Conservation (phyloP, 2,113 vertebrate genomes). For the Gila orcuttii region DNA sequence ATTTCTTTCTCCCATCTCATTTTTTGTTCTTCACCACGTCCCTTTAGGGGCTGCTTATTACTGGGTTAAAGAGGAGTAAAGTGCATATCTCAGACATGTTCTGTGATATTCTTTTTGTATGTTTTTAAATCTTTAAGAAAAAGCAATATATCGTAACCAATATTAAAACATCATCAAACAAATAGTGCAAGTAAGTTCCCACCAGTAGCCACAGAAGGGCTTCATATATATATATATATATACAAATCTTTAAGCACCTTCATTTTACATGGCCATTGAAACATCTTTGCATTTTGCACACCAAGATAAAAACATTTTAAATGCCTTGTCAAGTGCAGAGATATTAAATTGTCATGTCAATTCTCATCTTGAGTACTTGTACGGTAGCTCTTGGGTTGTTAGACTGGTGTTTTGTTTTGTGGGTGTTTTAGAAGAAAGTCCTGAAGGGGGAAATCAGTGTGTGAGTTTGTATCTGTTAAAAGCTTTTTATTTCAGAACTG, state of each 20-base stretch:
- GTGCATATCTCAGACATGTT: constrained; percentile 53
- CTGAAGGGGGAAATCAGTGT: constrained; percentile 8
- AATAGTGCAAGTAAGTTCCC: constrained; percentile 62
- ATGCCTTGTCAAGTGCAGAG: constrained; percentile 1
- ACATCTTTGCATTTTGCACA: constrained; percentile 37
- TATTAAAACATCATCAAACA: constrained; percentile 46
- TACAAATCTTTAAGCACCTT: constrained; percentile 32
- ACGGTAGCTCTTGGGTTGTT: not conserved
- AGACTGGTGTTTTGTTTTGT: not conserved
- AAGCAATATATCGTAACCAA: constrained; percentile 6
- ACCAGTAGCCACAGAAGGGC: constrained; percentile 33
- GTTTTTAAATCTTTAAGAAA: constrained; percentile 20
- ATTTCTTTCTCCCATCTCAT: too few species aligned
- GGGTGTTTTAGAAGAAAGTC: not conserved
- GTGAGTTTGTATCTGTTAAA: not conserved
- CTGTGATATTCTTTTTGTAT: constrained; percentile 19
- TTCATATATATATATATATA: constrained; percentile 12
- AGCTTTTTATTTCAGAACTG: not conserved
- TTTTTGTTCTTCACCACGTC: too few species aligned
- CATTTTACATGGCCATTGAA: constrained; percentile 25
- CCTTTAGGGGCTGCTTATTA: too few species aligned
- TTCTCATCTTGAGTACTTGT: not conserved
- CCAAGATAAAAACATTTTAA: not conserved
- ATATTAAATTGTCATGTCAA: not conserved
- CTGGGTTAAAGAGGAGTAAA: constrained; percentile 48